phyloP scores from a whole-genome alignment of 2,797 vertebrate species.

The Siniperca obscura region DNA sequence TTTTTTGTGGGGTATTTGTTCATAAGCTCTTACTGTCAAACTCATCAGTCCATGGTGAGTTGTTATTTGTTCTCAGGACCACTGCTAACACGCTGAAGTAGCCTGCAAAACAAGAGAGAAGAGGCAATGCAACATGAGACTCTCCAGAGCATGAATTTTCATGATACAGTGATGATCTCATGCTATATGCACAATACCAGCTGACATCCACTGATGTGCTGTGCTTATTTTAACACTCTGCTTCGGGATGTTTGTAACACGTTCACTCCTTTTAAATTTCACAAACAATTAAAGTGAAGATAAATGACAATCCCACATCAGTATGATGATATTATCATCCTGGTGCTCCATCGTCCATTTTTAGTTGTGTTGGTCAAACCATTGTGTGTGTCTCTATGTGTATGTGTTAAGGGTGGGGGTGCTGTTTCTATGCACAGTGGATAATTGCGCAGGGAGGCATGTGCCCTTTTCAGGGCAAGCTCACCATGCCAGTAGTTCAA shows the following conservation, averaged over 20 bases:
- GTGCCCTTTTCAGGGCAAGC: slow-evolving; percentile 80
- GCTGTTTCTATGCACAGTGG: slow-evolving; percentile 76
- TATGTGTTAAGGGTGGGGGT: slow-evolving; percentile 63
- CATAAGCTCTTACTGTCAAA: slow-evolving; percentile 91
- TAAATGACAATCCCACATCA: slow-evolving; percentile 41
- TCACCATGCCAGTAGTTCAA: slow-evolving; percentile 78
- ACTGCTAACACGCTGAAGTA: slow-evolving; percentile 88
- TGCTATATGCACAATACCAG: slow-evolving; percentile 45
- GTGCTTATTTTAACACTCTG: slow-evolving; percentile 47
- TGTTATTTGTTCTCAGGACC: slow-evolving; percentile 88
- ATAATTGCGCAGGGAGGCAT: slow-evolving; percentile 81
- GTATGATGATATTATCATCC: slow-evolving; percentile 45
- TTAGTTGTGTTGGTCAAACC: slow-evolving; percentile 76
- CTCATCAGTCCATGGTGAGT: slow-evolving; percentile 92
- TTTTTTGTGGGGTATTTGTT: not conserved
- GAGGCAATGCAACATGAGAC: slow-evolving; percentile 47
- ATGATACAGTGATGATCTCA: slow-evolving; percentile 56
- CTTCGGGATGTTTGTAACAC: slow-evolving; percentile 46
- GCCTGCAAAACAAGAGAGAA: slow-evolving; percentile 83
- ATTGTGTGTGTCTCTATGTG: slow-evolving; percentile 57
- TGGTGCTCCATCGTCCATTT: slow-evolving; percentile 73
- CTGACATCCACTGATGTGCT: slow-evolving; percentile 44
- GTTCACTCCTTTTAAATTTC: slow-evolving; percentile 56
- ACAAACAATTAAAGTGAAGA: slow-evolving; percentile 66
- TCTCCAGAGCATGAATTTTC: slow-evolving; percentile 48